Base-by-base conservation (phyloP, 2,888 invertebrate species). In the Tachina lurida region DNA sequence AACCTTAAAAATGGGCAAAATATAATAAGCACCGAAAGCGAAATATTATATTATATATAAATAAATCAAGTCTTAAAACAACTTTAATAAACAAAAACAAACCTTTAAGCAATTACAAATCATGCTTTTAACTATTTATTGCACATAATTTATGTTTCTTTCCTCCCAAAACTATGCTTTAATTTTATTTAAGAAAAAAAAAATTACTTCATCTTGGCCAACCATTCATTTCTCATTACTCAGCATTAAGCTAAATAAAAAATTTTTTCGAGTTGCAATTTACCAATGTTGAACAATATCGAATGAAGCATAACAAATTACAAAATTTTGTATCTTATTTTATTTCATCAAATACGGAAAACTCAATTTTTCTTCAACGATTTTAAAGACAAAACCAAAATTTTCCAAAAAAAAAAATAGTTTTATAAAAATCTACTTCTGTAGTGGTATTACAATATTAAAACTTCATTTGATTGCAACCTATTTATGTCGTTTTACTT, bases 381-480 rank as follows among this genome's bases (percentile, higher is more conserved):
- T 70, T 74, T 78, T 76, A 54, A 78, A 85, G 49, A 74, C 68
- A 76, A 77, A 68, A 54, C 39, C 49, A 68, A 68, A 68, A 56
- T 56, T 78, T 17, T 1, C 2, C 15, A 5, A 43, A 13, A 49
- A 17, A 22, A 80, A 74, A 17, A 41, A 74, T 54, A n/a, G 31
- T 19, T 45, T 5, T 22, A 54, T 47, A 10, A 39, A 58, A 3
- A 15, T 9, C 4, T 22, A 60, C 22, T 58, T 49, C 13, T 10
- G 17, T 22, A 75, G 47, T 78, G 77, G 76, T 83, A 65, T 76
- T 86, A 12, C n/a, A n/a, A n/a, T 76, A 83, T 83, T 86, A 80
- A 83, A 83, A 80, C 67, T 86, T 86, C 68, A 86, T 83, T 86
- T 80, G 86, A 86, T 86, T 79, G 86, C 73, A 83, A 86, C 83